phyloP scores from a whole-genome alignment of 2,113 vertebrate genomes.

The Rhinopithecus roxellana region DNA sequence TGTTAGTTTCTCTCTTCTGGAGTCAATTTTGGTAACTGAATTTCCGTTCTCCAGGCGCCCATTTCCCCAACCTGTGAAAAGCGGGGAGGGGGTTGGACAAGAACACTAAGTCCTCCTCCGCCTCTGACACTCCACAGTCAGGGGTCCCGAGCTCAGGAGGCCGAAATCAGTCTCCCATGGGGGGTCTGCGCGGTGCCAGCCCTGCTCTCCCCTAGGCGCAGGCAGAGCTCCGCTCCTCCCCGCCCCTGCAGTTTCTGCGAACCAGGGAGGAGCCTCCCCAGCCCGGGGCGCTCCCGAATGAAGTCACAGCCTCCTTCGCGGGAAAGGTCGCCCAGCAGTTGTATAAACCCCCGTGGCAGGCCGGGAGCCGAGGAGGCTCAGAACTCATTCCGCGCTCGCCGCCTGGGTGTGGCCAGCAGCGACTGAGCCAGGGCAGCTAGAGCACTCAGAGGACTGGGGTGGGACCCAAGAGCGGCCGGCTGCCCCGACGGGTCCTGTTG shows the following conservation, averaged over 20 bases:
- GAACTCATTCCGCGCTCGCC: neutral
- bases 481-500: neutral
- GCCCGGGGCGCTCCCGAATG: neutral
- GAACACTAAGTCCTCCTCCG: neutral
- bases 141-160: neutral
- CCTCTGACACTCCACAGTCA: neutral
- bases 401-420: neutral
- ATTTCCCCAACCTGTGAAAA: neutral
- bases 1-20: too few species aligned
- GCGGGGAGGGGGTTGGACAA: neutral
- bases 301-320: neutral
- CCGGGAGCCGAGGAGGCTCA: too few species aligned
- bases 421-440: neutral
- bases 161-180: too few species aligned
- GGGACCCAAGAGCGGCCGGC: neutral
- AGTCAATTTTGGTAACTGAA: neutral
- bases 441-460: neutral
- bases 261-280: neutral
- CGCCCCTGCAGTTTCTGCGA: neutral
- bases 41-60: neutral
- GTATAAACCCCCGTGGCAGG: neutral
- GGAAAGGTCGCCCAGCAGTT: neutral
- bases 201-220: accelerated
- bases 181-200: too few species aligned
- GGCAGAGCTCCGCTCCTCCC: neutral